These are phyloP conservation scores for Anas acuta DNA, from an alignment of 2,797 vertebrate genomes.

Conservation along the genomic window DNA sequence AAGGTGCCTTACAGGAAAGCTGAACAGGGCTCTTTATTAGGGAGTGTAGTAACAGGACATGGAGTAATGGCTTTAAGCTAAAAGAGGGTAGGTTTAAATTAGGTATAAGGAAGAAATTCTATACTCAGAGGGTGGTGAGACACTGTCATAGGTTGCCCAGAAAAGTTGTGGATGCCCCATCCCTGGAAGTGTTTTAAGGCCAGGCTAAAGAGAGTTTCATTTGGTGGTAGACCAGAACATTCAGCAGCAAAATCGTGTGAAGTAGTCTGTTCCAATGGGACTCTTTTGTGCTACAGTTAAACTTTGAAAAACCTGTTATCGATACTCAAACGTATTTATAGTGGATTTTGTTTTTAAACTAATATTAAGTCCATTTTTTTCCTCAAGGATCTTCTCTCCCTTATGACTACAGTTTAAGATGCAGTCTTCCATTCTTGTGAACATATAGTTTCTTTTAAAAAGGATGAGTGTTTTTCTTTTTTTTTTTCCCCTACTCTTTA, in stretches of 20 bases:
- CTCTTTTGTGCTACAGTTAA: background rate
- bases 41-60: too few species aligned
- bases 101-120: too few species aligned
- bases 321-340: background rate
- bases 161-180: too few species aligned
- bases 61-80: too few species aligned
- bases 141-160: too few species aligned
- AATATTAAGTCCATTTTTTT: background rate
- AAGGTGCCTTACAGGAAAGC: too few species aligned
- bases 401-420: background rate
- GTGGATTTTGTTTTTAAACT: background rate
- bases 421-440: background rate
- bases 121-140: too few species aligned
- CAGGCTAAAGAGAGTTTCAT: background rate
- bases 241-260: background rate
- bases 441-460: background rate
- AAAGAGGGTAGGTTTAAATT: too few species aligned
- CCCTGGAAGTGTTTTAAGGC: too few species aligned
- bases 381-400: background rate
- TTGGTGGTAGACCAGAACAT: background rate
- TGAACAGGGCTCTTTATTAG: too few species aligned
- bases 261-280: background rate
- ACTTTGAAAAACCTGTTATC: background rate
- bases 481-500: background rate
- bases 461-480: background rate